Base-by-base conservation (phyloP, 1,140 invertebrate species). In the Lasioglossum albipes region DNA sequence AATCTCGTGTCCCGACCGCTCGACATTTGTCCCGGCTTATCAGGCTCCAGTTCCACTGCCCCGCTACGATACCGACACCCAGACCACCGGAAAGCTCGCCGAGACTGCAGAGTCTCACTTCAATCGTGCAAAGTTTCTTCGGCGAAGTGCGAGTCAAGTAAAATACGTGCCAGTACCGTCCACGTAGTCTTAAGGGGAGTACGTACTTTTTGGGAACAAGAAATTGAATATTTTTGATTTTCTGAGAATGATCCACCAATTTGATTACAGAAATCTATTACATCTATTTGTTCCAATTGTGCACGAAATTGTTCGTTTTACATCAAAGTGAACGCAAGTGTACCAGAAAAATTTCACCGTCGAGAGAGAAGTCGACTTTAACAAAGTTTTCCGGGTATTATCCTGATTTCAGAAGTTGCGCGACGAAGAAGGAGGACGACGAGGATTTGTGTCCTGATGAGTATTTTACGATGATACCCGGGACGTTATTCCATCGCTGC, bases 401-500 rank as follows among this genome's bases (percentile, higher is more conserved):
- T 75, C 68, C 31, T 80, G 61, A 80, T 84, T 76, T 41, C 13
- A 3, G 54, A 59, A 71, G 68, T 62, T 42, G 3, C 20, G 16
- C 57, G 59, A 49, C 36, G 62, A 36, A n/a, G n/a, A n/a, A 59
- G 68, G 42, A 64, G 57, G 57, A 74, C 79, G 70, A 80, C 68
- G 59, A 78, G 80, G 66, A 81, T 77, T 71, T 64, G 65, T 22
- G 74, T 42, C 20, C 20, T 49, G 59, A 73, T 41, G 70, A 84
- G 67, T 70, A 82, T 69, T 79, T 67, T 73, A 73, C 74, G 83
- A 70, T 61, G 83, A 85, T 84, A 84, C 45, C 62, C 16, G 18
- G 61, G 59, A 57, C 62, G 70, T 71, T 75, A 84, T 85, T 85
- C 74, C 74, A 85, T 84, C 84, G 73, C 13, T n/a, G n/a, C 42